These are phyloP conservation scores for Phycodurus eques DNA, from an alignment of 2,113 vertebrate species.

Conservation along the genomic window DNA sequence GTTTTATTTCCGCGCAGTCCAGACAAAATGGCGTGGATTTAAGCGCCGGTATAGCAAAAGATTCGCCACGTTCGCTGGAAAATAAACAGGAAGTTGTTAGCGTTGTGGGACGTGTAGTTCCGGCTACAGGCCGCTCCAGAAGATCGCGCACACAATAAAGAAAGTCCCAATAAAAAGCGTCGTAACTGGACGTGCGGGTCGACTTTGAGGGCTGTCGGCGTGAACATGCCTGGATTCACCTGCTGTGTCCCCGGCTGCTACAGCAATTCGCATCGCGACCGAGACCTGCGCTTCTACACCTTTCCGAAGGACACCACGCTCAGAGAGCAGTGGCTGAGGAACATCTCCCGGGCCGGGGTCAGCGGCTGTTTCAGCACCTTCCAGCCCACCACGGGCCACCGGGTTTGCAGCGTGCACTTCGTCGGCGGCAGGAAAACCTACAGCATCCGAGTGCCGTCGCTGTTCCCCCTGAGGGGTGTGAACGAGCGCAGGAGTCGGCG, in stretches of 20 bases:
- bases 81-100: constrained; percentile 80
- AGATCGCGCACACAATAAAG: constrained; percentile 68
- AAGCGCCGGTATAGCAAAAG: not conserved
- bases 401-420: constrained; percentile 95
- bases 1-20: not conserved
- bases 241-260: constrained; percentile 85
- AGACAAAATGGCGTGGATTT: not conserved
- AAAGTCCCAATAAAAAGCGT: constrained; percentile 67
- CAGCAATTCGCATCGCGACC: constrained; percentile 94
- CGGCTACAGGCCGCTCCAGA: constrained; percentile 72
- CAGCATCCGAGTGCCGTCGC: constrained; percentile 89
- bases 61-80: constrained; percentile 28
- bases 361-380: constrained; percentile 97
- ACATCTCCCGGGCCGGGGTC: constrained; percentile 93
- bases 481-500: constrained; percentile 86
- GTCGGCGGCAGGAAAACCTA: constrained; percentile 95
- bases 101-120: constrained; percentile 90
- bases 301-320: constrained; percentile 92
- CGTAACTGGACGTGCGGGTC: constrained; percentile 26
- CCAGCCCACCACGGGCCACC: constrained; percentile 93
- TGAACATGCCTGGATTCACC: constrained; percentile 75
- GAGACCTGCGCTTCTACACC: constrained; percentile 94
- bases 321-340: constrained; percentile 92
- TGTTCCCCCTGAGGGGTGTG: constrained; percentile 89
- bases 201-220: not conserved